These are phyloP conservation scores for Melipona bicolor DNA, from an alignment of 2,888 invertebrate species.

Conservation along the genomic window DNA sequence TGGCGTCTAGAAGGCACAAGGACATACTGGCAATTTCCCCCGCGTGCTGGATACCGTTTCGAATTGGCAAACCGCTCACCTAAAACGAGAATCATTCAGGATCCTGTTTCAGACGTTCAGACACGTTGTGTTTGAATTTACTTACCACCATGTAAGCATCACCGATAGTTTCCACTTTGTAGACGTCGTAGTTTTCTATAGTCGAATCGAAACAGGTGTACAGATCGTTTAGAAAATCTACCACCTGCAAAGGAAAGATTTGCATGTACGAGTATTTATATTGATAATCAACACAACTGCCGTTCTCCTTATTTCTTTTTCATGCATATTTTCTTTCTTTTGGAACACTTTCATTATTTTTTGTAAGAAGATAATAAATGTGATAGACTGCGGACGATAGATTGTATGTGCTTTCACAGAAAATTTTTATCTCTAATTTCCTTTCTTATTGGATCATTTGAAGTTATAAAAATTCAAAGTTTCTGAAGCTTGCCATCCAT, in stretches of 20 bases:
- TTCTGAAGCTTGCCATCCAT: too few species aligned
- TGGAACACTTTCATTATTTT: too few species aligned
- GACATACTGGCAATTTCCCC: slow-evolving; percentile 98
- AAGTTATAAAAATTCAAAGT: too few species aligned
- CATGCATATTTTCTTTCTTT: too few species aligned
- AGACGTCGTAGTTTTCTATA: slow-evolving; percentile 95
- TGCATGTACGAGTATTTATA: too few species aligned
- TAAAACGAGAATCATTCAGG: slow-evolving; percentile 73
- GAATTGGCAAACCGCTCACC: slow-evolving; percentile 94
- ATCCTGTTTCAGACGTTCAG: background rate
- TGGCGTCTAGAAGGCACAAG: slow-evolving; percentile 92
- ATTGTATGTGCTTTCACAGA: too few species aligned
- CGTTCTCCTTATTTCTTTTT: too few species aligned
- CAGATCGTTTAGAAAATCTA: slow-evolving; percentile 96
- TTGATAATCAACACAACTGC: too few species aligned
- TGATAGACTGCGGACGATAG: too few species aligned
- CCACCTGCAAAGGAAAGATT: slow-evolving; percentile 88
- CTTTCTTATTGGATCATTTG: too few species aligned
- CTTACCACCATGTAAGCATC: slow-evolving; percentile 97
- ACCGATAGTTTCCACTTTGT: slow-evolving; percentile 97
- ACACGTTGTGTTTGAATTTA: background rate
- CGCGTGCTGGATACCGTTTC: slow-evolving; percentile 95
- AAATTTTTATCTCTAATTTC: too few species aligned
- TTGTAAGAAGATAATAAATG: too few species aligned
- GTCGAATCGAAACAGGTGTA: slow-evolving; percentile 98